Evolutionary conservation across 2,797 vertebrate genomes (phyloP).

Genomic region (Fringilla coelebs): DNA sequence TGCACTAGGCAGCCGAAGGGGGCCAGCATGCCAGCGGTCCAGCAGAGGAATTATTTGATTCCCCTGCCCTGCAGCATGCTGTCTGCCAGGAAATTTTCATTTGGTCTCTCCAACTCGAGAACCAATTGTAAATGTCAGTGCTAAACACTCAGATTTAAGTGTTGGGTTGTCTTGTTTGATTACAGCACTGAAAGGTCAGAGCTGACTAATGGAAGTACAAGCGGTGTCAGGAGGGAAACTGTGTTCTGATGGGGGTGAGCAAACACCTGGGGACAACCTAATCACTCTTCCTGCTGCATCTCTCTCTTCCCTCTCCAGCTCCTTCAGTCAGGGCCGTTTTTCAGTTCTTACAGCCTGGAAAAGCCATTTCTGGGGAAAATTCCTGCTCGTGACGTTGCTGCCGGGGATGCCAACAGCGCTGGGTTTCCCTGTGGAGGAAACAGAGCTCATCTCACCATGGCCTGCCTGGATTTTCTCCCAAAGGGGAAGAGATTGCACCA

Average conservation of each 20-base stretch:
- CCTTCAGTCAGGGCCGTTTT: background rate
- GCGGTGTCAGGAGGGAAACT: conserved; percentile 35
- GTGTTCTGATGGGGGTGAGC: conserved; percentile 39
- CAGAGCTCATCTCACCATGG: accelerated
- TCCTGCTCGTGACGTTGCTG: accelerated
- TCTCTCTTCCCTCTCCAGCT: background rate
- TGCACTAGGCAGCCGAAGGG: background rate
- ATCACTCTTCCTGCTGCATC: conserved; percentile 31
- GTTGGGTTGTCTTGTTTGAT: conserved; percentile 70
- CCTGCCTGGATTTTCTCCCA: background rate
- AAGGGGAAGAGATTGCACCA: background rate
- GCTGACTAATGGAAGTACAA: conserved; percentile 66
- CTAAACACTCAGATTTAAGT: conserved; percentile 60
- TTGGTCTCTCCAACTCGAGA: conserved; percentile 39
- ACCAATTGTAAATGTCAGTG: conserved; percentile 69
- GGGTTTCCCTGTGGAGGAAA: background rate
- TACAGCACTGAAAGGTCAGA: conserved; percentile 64
- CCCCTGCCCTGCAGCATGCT: conserved; percentile 16
- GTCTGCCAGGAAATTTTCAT: conserved; percentile 63
- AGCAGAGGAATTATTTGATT: conserved; percentile 56
- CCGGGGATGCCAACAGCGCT: accelerated
- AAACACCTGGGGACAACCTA: conserved; percentile 56
- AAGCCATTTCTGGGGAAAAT: background rate
- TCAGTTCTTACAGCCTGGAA: background rate
- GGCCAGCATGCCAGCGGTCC: background rate